Conservation (phyloP, 1,140 invertebrate genomes). For the Trichonephila clavipes region DNA sequence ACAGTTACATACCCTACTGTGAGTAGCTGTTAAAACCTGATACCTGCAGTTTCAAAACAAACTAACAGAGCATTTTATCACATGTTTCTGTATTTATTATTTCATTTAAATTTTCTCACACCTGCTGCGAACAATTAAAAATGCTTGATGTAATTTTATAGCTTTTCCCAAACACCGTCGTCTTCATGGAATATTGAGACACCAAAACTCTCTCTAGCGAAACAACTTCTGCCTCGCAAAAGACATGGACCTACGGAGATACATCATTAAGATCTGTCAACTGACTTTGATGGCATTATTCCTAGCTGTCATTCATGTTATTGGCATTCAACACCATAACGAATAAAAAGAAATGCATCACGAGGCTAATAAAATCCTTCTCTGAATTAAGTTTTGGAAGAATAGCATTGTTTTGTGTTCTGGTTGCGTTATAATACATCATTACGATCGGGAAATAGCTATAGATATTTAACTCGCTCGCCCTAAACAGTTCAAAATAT, state of each 20-base stretch:
- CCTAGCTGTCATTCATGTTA: neutral
- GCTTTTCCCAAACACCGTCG: neutral
- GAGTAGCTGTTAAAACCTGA: too few species aligned
- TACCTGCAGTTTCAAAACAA: neutral
- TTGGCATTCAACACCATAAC: constrained; percentile 8
- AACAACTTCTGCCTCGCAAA: neutral
- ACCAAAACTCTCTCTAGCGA: neutral
- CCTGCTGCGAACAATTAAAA: neutral
- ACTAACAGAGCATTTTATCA: neutral
- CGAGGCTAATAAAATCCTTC: constrained; percentile 14
- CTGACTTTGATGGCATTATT: constrained; percentile 23
- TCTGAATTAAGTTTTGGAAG: neutral
- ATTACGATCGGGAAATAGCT: neutral
- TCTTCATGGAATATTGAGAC: neutral
- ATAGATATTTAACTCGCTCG: neutral
- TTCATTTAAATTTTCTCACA: neutral
- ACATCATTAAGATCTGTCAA: constrained; percentile 60
- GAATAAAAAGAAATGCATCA: neutral
- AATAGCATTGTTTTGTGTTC: neutral
- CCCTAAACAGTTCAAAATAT: neutral
- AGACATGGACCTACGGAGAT: constrained; percentile 6
- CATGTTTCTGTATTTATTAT: neutral
- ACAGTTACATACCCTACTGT: too few species aligned
- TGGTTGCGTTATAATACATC: constrained; percentile 8
- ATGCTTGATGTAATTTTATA: neutral